Base-by-base conservation (phyloP, 1,140 invertebrate species). In the Monochamus saltuarius region DNA sequence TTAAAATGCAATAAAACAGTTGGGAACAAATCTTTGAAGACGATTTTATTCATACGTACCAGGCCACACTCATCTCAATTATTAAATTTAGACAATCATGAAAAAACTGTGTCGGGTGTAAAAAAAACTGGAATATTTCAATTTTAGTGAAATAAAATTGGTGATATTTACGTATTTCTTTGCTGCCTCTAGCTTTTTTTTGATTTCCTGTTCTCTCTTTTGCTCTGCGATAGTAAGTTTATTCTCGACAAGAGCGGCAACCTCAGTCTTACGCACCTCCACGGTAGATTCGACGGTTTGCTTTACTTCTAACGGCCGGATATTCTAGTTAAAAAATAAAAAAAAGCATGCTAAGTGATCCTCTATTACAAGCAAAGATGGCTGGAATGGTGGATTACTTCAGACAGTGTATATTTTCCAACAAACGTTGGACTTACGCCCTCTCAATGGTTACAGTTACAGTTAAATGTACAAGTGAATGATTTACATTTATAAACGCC, bases 201-300 rank as follows among this genome's bases (percentile, higher is more conserved):
- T 85, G 57, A 91, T 85, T 74, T 90, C 87, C 73, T 88, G 87
- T 74, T 88, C 86, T 51, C 90, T 81, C 71, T 92, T 91, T 71
- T 84, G 82, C 77, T 90, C 88, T 51, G 89, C 89, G 64, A 84
- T 80, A 60, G 83, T 85, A 60, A 91, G 81, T 79, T 89, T 91
- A 71, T 82, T 85, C 78, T 88, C 85, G 69, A 90, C 83, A 73
- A 89, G 84, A 68, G 85, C 83, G 40, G 84, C 82, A 56, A 84
- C 84, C 74, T 87, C 85, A 68, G 83, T 81, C 69, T 84, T 82
- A 73, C 85, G 86, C 67, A 82, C 83, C 55, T 79, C 81, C 65
- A 83, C 78, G 64, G 80, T 81, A 64, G 76, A 72, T 73, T 84
- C 82, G 64, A 81, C 79, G 61, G 80, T 80, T 64, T 85, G 83